phyloP scores from a whole-genome alignment of 2,888 invertebrate genomes.

The Aporophyla lueneburgensis region DNA sequence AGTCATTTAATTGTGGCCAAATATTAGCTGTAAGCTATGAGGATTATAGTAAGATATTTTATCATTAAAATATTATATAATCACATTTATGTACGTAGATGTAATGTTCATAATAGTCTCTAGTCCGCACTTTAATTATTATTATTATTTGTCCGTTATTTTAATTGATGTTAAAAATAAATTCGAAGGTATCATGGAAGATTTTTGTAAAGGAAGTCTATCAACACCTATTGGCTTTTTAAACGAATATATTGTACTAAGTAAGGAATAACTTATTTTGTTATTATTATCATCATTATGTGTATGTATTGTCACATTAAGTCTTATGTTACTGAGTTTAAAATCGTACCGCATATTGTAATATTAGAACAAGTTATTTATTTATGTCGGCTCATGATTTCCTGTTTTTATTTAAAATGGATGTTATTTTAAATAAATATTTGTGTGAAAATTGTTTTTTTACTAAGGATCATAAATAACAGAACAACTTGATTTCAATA shows the following conservation, averaged over 20 bases:
- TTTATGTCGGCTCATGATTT: constrained; percentile 60
- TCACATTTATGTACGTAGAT: constrained; percentile 73
- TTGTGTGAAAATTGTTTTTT: constrained; percentile 74
- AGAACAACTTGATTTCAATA: constrained; percentile 52
- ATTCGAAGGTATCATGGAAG: constrained; percentile 4
- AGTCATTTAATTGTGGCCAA: constrained; percentile 74
- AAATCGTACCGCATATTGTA: constrained; percentile 45
- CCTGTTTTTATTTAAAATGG: constrained; percentile 62
- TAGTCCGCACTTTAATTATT: constrained; percentile 67
- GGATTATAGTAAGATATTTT: constrained; percentile 67
- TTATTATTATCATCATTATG: constrained; percentile 25
- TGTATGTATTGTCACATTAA: constrained; percentile 35
- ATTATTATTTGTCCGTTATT: constrained; percentile 55
- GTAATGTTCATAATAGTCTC: constrained; percentile 68
- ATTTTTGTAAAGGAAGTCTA: constrained; percentile 16
- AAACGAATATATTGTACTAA: constrained; percentile 27
- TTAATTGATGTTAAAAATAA: constrained; percentile 32
- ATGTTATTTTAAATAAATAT: constrained; percentile 70
- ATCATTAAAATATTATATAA: constrained; percentile 67
- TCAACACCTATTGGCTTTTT: constrained; percentile 19
- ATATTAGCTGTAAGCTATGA: constrained; percentile 61
- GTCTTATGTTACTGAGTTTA: constrained; percentile 39
- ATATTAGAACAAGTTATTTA: constrained; percentile 58
- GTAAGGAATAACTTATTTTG: constrained; percentile 48
- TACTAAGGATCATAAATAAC: constrained; percentile 36